Percentiles rank a stretch among this genome's conserved stretches.
phyloP scores from a whole-genome alignment of 2,797 vertebrate species.

The Salmo trutta region DNA sequence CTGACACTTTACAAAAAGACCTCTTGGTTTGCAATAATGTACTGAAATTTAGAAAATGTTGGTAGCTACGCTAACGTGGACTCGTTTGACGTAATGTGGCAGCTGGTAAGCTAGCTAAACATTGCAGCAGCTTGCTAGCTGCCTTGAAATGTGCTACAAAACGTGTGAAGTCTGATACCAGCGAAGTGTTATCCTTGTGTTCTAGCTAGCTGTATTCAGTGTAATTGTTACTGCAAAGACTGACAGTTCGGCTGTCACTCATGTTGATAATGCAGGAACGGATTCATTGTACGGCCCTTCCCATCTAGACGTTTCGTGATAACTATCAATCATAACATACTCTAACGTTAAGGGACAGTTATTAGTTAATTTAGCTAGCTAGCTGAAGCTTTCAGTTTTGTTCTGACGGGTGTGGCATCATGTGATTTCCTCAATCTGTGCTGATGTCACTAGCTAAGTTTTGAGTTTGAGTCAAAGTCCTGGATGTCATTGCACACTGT shows the following conservation, averaged over 20 bases:
- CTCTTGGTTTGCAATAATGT: background rate
- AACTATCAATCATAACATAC: background rate
- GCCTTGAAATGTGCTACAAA: too few species aligned
- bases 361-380: background rate
- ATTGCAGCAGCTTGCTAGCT: background rate
- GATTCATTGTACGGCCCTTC: background rate
- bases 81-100: slow-evolving; percentile 11
- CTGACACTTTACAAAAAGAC: background rate
- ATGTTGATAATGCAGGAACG: too few species aligned
- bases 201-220: background rate
- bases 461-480: background rate
- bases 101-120: background rate
- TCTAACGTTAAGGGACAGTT: too few species aligned
- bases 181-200: background rate
- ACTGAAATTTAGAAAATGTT: background rate
- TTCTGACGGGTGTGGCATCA: background rate
- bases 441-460: background rate
- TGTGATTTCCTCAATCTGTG: background rate
- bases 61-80: background rate
- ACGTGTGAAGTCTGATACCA: background rate
- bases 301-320: background rate
- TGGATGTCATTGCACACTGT: background rate
- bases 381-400: background rate
- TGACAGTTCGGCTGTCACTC: background rate
- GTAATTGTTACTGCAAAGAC: background rate